phyloP scores from a whole-genome alignment of 2,888 invertebrate species.

The Halictus quadricinctus region DNA sequence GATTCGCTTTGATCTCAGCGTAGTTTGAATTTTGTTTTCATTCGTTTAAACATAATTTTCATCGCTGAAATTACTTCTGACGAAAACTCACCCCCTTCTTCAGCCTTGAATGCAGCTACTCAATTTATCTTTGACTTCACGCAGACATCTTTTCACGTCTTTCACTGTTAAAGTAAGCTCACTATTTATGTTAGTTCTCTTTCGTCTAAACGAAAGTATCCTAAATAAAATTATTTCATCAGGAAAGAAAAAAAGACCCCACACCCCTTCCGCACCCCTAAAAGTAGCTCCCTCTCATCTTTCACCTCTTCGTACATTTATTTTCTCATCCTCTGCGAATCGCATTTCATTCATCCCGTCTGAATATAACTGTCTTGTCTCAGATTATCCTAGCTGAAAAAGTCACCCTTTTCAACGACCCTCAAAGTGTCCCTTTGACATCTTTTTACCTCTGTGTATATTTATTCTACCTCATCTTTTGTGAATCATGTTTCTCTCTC shows the following conservation, averaged over 20 bases:
- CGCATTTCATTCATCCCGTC: background rate
- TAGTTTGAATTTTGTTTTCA: background rate
- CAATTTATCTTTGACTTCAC: background rate
- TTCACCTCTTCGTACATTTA: background rate
- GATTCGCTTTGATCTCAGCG: background rate
- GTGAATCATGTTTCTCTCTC: background rate
- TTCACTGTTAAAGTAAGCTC: background rate
- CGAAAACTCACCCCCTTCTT: constrained; percentile 1
- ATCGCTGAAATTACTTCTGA: background rate
- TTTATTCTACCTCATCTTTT: background rate
- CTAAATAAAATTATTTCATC: background rate
- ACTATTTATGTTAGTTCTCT: background rate
- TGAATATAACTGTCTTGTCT: background rate
- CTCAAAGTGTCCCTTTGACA: background rate
- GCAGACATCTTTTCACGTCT: background rate
- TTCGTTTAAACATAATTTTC: background rate
- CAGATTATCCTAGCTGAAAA: background rate
- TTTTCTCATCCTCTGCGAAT: background rate
- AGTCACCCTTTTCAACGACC: background rate
- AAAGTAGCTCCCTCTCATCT: background rate
- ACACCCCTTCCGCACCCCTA: background rate
- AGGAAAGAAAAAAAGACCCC: background rate
- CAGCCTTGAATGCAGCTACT: background rate
- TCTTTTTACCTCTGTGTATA: background rate
- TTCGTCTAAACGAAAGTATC: background rate